Conservation (phyloP, 1,140 invertebrate species). For the Brachionus calyciflorus region DNA sequence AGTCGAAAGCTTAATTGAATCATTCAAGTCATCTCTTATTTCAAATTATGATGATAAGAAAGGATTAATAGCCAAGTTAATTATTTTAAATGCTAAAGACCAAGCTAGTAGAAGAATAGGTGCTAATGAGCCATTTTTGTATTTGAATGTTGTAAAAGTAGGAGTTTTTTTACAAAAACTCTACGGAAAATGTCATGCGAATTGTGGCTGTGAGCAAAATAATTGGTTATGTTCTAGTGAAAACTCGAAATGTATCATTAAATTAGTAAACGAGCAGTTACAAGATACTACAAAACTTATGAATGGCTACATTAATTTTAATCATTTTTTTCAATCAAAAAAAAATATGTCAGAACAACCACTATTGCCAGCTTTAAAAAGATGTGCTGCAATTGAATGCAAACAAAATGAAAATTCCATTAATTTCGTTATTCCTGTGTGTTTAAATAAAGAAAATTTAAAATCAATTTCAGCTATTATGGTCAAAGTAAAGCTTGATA, state of each 20-base stretch:
- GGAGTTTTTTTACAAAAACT: not conserved
- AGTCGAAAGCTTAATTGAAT: not conserved
- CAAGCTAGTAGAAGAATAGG: not conserved
- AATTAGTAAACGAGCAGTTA: not conserved
- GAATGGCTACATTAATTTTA: conserved; percentile 18
- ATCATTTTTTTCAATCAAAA: not conserved
- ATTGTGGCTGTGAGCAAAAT: not conserved
- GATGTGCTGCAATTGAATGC: not conserved
- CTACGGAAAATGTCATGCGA: not conserved
- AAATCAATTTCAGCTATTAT: not conserved
- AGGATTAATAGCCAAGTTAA: not conserved
- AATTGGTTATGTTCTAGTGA: not conserved
- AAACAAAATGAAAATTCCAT: not conserved
- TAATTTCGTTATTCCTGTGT: conserved; percentile 6
- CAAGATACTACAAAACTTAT: not conserved
- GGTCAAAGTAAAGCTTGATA: not conserved
- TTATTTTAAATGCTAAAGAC: not conserved
- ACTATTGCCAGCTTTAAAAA: not conserved
- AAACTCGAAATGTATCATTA: not conserved
- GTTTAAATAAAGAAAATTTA: not conserved
- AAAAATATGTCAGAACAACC: not conserved
- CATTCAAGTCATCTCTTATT: not conserved
- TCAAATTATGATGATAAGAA: not conserved
- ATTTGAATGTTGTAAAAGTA: not conserved
- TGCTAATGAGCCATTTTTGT: not conserved